Evolutionary conservation across 2,888 invertebrate genomes (phyloP).

Genomic region (Thysanoteuthis rhombus): DNA sequence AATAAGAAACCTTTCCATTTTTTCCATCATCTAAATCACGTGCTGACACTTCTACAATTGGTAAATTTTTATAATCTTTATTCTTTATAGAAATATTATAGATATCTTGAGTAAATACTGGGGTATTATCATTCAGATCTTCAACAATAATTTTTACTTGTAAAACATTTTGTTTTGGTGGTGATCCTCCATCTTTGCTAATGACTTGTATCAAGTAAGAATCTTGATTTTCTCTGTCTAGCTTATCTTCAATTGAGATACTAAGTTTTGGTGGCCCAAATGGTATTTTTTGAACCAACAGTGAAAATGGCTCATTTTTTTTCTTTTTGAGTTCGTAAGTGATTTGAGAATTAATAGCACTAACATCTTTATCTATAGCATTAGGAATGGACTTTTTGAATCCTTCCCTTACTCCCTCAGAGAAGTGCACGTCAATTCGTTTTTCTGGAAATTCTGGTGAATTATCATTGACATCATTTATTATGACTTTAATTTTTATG

Average conservation of each 20-base stretch:
- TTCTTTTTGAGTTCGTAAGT: background rate
- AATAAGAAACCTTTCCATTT: slow-evolving; percentile 74
- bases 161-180: slow-evolving; percentile 47
- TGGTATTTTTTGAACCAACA: background rate
- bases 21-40: slow-evolving; percentile 84
- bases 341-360: background rate
- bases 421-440: background rate
- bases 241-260: background rate
- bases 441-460: background rate
- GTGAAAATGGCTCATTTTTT: background rate
- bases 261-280: background rate
- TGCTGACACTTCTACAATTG: slow-evolving; percentile 75
- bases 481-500: background rate
- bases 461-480: background rate
- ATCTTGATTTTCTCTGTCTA: background rate
- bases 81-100: slow-evolving; percentile 53
- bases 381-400: background rate
- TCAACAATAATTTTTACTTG: slow-evolving; percentile 52
- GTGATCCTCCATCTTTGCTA: slow-evolving; percentile 54
- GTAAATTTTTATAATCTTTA: slow-evolving; percentile 43
- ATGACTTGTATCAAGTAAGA: background rate
- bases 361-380: background rate
- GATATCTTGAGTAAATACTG: slow-evolving; percentile 45
- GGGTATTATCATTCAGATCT: slow-evolving; percentile 58
- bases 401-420: background rate